A percentile compares a stretch with the other conserved stretches of the same genome.
These are phyloP conservation scores for Hiodon tergisus DNA, from an alignment of 2,113 vertebrate genomes.

Conservation along the genomic window DNA sequence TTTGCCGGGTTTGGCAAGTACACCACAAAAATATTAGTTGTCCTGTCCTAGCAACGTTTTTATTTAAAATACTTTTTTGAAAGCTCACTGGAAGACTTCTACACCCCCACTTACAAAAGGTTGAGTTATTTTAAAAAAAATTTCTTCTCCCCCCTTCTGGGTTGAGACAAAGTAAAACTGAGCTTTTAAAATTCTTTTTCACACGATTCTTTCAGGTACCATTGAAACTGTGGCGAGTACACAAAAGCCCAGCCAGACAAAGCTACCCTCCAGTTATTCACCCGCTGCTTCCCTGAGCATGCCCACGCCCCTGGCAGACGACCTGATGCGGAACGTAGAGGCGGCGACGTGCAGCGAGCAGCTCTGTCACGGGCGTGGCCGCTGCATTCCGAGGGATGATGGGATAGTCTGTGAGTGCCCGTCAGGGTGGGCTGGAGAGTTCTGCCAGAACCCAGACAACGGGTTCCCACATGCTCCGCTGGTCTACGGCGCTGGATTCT, in stretches of 20 bases:
- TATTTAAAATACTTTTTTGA: no score
- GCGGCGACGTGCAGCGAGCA: constrained; percentile 51
- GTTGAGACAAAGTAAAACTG: background rate
- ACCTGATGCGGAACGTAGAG: constrained; percentile 44
- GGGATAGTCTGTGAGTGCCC: constrained; percentile 59
- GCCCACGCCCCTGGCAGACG: background rate
- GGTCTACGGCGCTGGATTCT: constrained; percentile 41
- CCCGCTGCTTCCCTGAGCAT: background rate
- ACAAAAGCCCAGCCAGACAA: background rate
- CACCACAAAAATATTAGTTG: no score
- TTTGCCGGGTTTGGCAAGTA: no score
- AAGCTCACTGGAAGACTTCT: no score
- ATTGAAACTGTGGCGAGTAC: background rate
- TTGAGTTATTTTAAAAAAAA: no score
- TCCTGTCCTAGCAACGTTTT: no score
- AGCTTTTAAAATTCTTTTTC: background rate
- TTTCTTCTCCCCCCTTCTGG: no score
- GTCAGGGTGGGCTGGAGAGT: constrained; percentile 57
- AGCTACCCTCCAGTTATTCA: background rate
- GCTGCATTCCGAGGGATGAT: constrained; percentile 47
- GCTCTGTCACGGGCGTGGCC: constrained; percentile 64
- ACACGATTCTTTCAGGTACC: constrained; percentile 40
- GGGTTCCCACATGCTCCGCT: constrained; percentile 43
- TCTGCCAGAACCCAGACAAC: constrained; percentile 58
- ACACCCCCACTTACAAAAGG: no score